These are phyloP conservation scores for Avahi laniger DNA, from an alignment of 2,797 vertebrate genomes.

Conservation along the genomic window DNA sequence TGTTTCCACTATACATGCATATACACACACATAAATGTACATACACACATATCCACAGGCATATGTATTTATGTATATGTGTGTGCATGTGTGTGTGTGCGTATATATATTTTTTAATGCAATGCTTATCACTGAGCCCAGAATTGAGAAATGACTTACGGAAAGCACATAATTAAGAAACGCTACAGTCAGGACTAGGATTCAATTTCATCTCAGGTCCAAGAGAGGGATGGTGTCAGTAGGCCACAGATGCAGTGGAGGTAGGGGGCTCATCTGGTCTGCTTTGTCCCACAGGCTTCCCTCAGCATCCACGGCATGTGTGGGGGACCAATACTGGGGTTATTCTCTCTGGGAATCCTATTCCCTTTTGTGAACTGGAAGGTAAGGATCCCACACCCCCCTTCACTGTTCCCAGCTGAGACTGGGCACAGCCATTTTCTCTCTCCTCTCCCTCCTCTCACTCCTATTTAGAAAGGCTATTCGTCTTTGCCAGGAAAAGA, in stretches of 20 bases:
- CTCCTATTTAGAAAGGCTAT: background rate
- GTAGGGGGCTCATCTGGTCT: background rate
- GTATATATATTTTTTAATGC: background rate
- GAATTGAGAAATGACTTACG: background rate
- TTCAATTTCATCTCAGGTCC: background rate
- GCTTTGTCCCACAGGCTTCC: conserved; percentile 84
- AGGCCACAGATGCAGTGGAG: background rate
- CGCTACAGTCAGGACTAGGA: background rate
- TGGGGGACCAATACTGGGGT: conserved; percentile 90
- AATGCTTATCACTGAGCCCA: background rate
- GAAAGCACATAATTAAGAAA: background rate
- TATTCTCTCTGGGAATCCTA: conserved; percentile 90
- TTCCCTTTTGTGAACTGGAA: conserved; percentile 91
- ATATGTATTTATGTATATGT: background rate
- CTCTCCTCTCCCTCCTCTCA: background rate
- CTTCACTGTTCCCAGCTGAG: background rate
- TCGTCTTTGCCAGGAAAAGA: background rate
- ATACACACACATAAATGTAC: background rate
- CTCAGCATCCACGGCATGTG: conserved; percentile 93
- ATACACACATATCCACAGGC: background rate
- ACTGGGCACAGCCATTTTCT: background rate
- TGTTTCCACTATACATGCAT: background rate
- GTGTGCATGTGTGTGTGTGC: accelerated
- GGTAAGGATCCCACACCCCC: conserved; percentile 78
- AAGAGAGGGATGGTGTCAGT: background rate